Evolutionary conservation across 1,140 invertebrate species (phyloP).

Genomic region (Popillia japonica): DNA sequence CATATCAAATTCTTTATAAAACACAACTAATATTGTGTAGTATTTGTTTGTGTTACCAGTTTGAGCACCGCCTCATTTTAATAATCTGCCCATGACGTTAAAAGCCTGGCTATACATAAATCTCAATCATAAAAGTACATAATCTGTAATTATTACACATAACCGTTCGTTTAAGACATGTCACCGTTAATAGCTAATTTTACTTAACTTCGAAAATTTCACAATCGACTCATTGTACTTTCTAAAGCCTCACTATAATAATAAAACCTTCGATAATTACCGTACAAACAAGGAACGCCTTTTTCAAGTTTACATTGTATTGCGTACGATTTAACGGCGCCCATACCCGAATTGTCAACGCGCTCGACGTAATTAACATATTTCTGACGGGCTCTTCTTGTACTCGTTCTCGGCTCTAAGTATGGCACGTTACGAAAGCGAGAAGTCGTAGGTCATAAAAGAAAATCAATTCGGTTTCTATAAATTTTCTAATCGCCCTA

Average conservation of each 20-base stretch:
- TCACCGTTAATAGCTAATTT: not conserved
- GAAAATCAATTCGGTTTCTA: not conserved
- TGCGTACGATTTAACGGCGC: not conserved
- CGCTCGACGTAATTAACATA: not conserved
- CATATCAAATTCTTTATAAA: no score
- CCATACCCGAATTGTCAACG: not conserved
- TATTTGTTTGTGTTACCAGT: no score
- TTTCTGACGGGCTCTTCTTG: not conserved
- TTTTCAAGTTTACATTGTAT: not conserved
- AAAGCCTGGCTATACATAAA: not conserved
- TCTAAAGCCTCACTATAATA: not conserved
- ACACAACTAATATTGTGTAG: no score
- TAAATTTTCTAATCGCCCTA: not conserved
- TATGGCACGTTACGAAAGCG: not conserved
- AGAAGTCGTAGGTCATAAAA: not conserved
- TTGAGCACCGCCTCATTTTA: no score
- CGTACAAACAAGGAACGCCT: constrained; percentile 6
- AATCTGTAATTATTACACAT: not conserved
- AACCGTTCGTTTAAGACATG: not conserved
- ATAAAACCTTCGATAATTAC: not conserved
- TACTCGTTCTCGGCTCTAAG: not conserved
- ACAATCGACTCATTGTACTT: not conserved
- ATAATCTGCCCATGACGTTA: no score
- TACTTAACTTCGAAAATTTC: not conserved
- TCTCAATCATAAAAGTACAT: not conserved